Conservation (phyloP, 2,797 vertebrate genomes). For the Tamandua tetradactyla region DNA sequence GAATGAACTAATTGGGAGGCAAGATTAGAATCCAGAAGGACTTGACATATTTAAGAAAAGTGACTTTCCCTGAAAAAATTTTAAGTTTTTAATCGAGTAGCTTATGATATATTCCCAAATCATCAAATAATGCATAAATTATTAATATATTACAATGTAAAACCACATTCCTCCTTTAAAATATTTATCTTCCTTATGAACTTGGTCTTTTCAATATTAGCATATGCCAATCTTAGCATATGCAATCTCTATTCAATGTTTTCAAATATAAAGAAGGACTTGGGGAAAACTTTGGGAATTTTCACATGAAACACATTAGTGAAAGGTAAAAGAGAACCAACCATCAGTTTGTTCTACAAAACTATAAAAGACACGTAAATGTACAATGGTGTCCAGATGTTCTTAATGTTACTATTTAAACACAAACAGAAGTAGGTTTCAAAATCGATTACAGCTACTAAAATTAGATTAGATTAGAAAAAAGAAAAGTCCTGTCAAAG, state of each 20-base stretch:
- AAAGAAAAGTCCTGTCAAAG: conserved; percentile 1
- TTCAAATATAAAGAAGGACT: conserved; percentile 36
- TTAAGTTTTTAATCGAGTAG: background rate
- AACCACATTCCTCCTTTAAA: background rate
- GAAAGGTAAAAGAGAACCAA: conserved; percentile 34
- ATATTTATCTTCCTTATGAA: conserved; percentile 2
- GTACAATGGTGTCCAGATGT: background rate
- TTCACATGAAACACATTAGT: conserved; percentile 45
- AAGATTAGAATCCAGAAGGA: conserved; percentile 43
- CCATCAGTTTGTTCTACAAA: conserved; percentile 38
- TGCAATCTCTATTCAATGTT: conserved; percentile 26
- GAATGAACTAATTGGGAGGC: background rate
- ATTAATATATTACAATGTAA: background rate
- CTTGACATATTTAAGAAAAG: conserved; percentile 14
- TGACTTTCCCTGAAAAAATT: background rate
- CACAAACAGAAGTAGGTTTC: conserved; percentile 19
- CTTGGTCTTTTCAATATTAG: background rate
- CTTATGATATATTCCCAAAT: conserved; percentile 4
- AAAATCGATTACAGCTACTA: conserved; percentile 13
- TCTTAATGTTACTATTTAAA: background rate
- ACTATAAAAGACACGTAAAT: background rate
- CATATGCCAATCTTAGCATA: background rate
- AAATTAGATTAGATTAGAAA: conserved; percentile 22
- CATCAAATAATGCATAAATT: background rate
- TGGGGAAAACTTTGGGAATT: background rate